A percentile compares a stretch with the other conserved stretches of the same genome.
Conservation (phyloP, 2,797 vertebrate genomes). For the Eulemur albifrons region DNA sequence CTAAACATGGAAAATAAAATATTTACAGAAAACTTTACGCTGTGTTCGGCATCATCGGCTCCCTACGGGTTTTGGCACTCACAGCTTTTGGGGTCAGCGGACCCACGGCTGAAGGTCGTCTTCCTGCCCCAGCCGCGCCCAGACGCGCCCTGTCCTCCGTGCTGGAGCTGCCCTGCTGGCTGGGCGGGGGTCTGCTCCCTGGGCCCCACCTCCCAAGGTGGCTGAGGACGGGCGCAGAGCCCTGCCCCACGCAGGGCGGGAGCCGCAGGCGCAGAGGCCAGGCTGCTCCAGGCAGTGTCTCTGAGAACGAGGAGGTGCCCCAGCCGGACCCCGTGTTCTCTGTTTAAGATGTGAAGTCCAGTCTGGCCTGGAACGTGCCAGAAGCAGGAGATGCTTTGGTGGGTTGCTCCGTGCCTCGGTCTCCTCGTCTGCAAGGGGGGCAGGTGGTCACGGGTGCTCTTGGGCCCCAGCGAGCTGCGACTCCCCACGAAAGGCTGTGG, state of each 20-base stretch:
- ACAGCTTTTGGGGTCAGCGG: not conserved
- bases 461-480: not conserved
- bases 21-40: slow-evolving; percentile 84
- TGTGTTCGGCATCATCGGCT: not conserved
- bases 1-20: slow-evolving; percentile 85
- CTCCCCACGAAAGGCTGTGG: not conserved
- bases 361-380: not conserved
- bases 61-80: not conserved
- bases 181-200: not conserved
- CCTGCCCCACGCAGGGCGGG: too few relatives aligned
- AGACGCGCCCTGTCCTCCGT: rapidly evolving
- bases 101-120: not conserved
- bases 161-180: not conserved
- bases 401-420: not conserved
- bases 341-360: not conserved
- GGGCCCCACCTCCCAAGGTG: too few relatives aligned
- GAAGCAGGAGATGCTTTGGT: not conserved
- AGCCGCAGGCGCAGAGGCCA: too few relatives aligned
- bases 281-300: too few relatives aligned
- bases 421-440: not conserved
- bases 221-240: too few relatives aligned
- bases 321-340: not conserved
- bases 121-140: not conserved
- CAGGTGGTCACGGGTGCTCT: not conserved
- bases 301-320: too few relatives aligned